Evolutionary conservation across 1,140 invertebrate genomes (phyloP), one percentile per base, ranked within the genome.

Genomic region (Drosophila gunungcola): DNA sequence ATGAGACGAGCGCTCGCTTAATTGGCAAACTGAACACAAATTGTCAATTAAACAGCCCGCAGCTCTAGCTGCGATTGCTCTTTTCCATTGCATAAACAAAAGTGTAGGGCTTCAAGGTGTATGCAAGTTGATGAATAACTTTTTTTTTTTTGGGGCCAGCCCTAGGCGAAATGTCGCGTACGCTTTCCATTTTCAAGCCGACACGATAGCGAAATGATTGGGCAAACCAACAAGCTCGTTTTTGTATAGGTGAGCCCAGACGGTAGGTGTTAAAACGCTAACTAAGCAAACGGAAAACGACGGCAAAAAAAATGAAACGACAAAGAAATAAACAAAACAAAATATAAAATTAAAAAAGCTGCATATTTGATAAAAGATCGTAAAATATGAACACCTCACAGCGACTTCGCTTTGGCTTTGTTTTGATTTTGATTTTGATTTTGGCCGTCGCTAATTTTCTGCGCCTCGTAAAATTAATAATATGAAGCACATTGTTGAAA

Each of bases 381-480:
- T 76, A 65, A 73, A 76, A 65, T 56, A 56, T 73, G 52, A 46
- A 39, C 29, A 32, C 5, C 29, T 32, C 5, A 32, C 6, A 32
- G 5, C 5, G 29, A 21, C 27, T 55, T 58, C 12, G 36, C 10
- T 4, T 16, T 73, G 56, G 29, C 60, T 75, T 55, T 52, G 34
- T 53, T 65, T 77, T 60, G 54, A 10, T 41, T 61, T 67, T 25
- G 61, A 67, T 53, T 65, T 77, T 60, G 54, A 10, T 41, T 61
- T 67, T 25, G 61, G 72, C 80, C 84, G 76, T 84, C 76, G 84
- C 84, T 78, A 60, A 88, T 69, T 63, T 88, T 88, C 68, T 88
- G 83, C 83, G 75, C 72, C 76, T 88, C 83, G 54, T 88, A 70
- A 89, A 88, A 88, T 83, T 83, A 88, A 83, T 89, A 89, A 89